Percentiles rank a stretch among this genome's conserved stretches.
These are phyloP conservation scores for Takifugu rubripes DNA, from an alignment of 2,797 vertebrate species.

Conservation along the genomic window DNA sequence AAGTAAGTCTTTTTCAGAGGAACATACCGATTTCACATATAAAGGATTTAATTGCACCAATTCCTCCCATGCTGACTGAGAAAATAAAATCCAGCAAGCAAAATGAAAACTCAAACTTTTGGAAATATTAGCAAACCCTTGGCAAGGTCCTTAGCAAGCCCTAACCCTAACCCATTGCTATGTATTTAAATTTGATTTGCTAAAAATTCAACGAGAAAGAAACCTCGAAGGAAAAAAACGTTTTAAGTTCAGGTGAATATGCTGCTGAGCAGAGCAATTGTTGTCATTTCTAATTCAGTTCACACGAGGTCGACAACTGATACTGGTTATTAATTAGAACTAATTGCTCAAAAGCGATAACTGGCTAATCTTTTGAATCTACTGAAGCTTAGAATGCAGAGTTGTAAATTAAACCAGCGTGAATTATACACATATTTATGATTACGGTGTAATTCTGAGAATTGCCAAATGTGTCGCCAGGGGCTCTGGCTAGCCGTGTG, in stretches of 20 bases:
- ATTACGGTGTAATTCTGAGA: slow-evolving; percentile 95
- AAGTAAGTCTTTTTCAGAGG: not conserved
- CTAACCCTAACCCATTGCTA: no score
- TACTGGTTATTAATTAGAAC: no score
- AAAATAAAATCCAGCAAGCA: not conserved
- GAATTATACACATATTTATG: slow-evolving; percentile 87
- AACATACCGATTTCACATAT: no score
- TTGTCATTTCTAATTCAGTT: no score
- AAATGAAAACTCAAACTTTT: slow-evolving; percentile 6
- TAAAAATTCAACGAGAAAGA: not conserved
- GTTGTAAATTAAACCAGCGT: slow-evolving; percentile 59
- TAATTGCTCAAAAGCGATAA: slow-evolving; percentile 16
- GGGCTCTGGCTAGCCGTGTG: slow-evolving; percentile 89
- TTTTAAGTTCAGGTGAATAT: not conserved
- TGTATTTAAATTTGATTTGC: not conserved
- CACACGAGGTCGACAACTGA: no score
- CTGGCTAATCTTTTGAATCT: slow-evolving; percentile 45
- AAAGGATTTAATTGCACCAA: no score
- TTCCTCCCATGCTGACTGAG: no score
- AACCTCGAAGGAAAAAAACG: not conserved
- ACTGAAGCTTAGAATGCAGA: slow-evolving; percentile 33
- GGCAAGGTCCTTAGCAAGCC: not conserved
- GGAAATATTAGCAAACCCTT: not conserved
- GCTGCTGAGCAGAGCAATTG: not conserved
- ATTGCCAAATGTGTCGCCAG: slow-evolving; percentile 88